Evolutionary conservation across 2,888 invertebrate species (phyloP).

Genomic region (Loripinus fragilis): DNA sequence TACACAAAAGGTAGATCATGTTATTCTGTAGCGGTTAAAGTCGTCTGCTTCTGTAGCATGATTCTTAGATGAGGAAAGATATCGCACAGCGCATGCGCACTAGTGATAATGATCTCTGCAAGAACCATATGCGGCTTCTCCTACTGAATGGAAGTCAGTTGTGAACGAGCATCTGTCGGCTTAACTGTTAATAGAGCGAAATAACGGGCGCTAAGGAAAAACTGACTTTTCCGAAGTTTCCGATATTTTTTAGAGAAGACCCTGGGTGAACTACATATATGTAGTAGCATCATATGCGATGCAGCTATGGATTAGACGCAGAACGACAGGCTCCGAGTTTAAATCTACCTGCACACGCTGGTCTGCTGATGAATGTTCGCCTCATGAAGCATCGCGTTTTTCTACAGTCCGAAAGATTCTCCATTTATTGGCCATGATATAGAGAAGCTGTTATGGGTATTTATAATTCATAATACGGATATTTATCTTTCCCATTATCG

Average conservation of each 20-base stretch:
- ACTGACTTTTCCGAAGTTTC: too few species aligned
- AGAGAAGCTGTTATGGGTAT: background rate
- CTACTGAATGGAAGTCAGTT: background rate
- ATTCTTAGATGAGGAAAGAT: background rate
- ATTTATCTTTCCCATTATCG: background rate
- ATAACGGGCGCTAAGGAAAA: too few species aligned
- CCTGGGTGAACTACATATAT: too few species aligned
- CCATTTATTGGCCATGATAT: slow-evolving; percentile 1
- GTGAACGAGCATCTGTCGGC: slow-evolving; percentile 3
- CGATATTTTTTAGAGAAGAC: too few species aligned
- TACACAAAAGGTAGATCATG: slow-evolving; percentile 6
- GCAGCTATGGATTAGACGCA: too few species aligned
- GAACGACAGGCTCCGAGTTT: too few species aligned
- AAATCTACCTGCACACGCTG: too few species aligned
- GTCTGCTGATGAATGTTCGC: too few species aligned
- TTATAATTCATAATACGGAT: background rate
- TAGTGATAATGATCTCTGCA: background rate
- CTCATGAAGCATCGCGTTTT: too few species aligned
- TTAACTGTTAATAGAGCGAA: background rate
- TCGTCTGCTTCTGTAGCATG: slow-evolving; percentile 6
- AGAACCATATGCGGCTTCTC: slow-evolving; percentile 17
- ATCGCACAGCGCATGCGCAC: slow-evolving; percentile 12
- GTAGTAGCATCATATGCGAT: too few species aligned
- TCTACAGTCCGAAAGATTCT: too few species aligned
- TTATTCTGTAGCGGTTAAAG: background rate